Evolutionary conservation across 2,888 invertebrate genomes (phyloP).

Genomic region (Leptinotarsa rubiginosa): DNA sequence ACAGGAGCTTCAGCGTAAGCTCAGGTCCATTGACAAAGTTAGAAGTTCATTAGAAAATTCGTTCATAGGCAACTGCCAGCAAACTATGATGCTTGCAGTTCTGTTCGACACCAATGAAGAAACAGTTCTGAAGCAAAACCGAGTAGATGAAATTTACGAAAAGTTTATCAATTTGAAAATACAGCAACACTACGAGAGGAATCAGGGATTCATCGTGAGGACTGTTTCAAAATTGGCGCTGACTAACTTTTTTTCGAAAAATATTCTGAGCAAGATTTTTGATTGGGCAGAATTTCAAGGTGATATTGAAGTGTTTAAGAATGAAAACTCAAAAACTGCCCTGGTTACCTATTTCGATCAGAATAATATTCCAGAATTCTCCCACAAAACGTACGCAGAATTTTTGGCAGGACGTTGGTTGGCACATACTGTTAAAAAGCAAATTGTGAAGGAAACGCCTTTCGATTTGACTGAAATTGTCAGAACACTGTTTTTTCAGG

Average conservation of each 20-base stretch:
- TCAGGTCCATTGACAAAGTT: slow-evolving; percentile 10
- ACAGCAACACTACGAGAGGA: not conserved
- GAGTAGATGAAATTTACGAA: slow-evolving; percentile 29
- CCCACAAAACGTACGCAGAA: slow-evolving; percentile 39
- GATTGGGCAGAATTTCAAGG: slow-evolving; percentile 29
- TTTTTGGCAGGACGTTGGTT: slow-evolving; percentile 33
- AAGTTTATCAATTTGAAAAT: slow-evolving; percentile 26
- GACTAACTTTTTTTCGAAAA: slow-evolving; percentile 19
- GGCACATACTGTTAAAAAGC: slow-evolving; percentile 17
- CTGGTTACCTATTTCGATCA: slow-evolving; percentile 14
- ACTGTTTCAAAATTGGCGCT: slow-evolving; percentile 33
- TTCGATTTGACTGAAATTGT: slow-evolving; percentile 20
- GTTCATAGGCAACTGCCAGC: slow-evolving; percentile 35
- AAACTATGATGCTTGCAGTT: slow-evolving; percentile 37
- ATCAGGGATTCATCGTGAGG: slow-evolving; percentile 18
- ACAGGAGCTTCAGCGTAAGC: not conserved
- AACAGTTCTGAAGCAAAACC: not conserved
- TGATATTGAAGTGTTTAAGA: slow-evolving; percentile 22
- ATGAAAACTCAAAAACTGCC: slow-evolving; percentile 22
- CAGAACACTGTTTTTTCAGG: slow-evolving; percentile 19
- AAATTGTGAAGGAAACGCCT: slow-evolving; percentile 24
- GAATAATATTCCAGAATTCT: slow-evolving; percentile 24
- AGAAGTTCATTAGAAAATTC: slow-evolving; percentile 26
- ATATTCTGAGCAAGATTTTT: not conserved
- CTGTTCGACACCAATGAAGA: slow-evolving; percentile 24